These are phyloP conservation scores for Rachycentron canadum DNA, from an alignment of 2,797 vertebrate genomes.

Conservation along the genomic window DNA sequence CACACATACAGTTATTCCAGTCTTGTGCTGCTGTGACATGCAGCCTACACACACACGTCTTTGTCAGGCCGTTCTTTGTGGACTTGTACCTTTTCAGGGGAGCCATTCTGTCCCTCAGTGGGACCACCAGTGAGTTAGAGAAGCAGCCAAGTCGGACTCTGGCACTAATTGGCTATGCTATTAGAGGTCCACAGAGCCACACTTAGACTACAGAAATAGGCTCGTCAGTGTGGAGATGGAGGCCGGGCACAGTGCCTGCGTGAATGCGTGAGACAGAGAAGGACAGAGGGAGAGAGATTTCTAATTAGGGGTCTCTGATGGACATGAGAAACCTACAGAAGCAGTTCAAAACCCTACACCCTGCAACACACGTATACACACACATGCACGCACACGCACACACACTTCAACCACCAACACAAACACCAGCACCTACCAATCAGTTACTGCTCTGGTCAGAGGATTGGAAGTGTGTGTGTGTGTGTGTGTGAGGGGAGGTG, in stretches of 20 bases:
- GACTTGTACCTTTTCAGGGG: slow-evolving; percentile 80
- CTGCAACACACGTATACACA: slow-evolving; percentile 23
- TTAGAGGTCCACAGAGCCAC: slow-evolving; percentile 75
- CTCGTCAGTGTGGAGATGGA: slow-evolving; percentile 69
- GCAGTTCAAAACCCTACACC: slow-evolving; percentile 53
- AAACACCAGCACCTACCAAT: no score
- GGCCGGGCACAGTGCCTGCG: slow-evolving; percentile 64
- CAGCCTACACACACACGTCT: slow-evolving; percentile 75
- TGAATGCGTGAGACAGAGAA: slow-evolving; percentile 47
- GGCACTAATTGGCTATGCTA: slow-evolving; percentile 80
- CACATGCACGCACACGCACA: slow-evolving; percentile 22
- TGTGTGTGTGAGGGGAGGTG: not conserved
- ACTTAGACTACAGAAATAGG: slow-evolving; percentile 76
- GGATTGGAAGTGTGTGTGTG: slow-evolving; percentile 26
- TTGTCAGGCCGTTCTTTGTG: slow-evolving; percentile 77
- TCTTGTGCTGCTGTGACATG: slow-evolving; percentile 65
- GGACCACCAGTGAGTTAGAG: slow-evolving; percentile 81
- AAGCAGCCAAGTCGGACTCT: slow-evolving; percentile 76
- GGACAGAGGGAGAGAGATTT: slow-evolving; percentile 61
- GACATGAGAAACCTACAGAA: slow-evolving; percentile 68
- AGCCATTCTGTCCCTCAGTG: slow-evolving; percentile 78
- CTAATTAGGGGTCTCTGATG: slow-evolving; percentile 74
- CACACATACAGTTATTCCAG: slow-evolving; percentile 44
- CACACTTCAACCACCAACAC: not conserved
- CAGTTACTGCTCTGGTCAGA: slow-evolving; percentile 20